These are phyloP conservation scores for Meteorus colon DNA, from an alignment of 2,888 invertebrate species.

Conservation along the genomic window DNA sequence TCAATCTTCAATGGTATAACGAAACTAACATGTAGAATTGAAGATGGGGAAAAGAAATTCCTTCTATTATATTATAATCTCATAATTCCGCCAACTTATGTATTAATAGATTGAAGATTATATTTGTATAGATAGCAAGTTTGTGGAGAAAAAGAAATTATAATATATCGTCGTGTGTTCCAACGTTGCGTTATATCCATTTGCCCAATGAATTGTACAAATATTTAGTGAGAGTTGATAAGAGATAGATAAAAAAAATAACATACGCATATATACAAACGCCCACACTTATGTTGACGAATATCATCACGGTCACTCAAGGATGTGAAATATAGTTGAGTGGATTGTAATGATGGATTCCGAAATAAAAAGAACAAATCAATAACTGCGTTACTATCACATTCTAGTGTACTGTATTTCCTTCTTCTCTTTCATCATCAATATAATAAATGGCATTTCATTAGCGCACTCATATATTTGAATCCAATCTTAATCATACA, in stretches of 20 bases:
- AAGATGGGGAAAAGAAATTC: neutral
- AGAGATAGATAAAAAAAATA: neutral
- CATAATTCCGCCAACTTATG: neutral
- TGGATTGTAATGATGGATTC: slow-evolving; percentile 4
- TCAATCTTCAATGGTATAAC: neutral
- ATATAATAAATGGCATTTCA: slow-evolving; percentile 61
- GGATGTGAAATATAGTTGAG: neutral
- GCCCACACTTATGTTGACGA: neutral
- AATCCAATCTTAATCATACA: slow-evolving; percentile 54
- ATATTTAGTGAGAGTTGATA: slow-evolving; percentile 12
- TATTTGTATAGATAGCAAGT: neutral
- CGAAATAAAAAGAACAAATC: neutral
- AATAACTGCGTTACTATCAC: slow-evolving; percentile 45
- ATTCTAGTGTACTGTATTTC: slow-evolving; percentile 54
- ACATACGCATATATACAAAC: neutral
- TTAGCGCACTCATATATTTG: slow-evolving; percentile 52
- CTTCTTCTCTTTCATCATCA: slow-evolving; percentile 47
- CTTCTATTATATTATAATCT: neutral
- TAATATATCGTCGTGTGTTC: neutral
- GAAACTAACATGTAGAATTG: neutral
- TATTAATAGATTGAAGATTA: neutral
- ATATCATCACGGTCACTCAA: neutral
- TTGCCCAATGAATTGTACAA: slow-evolving; percentile 14
- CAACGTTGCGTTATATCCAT: neutral
- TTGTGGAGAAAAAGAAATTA: neutral